phyloP scores from a whole-genome alignment of 2,888 invertebrate genomes.

The Ophonus ardosiacus region DNA sequence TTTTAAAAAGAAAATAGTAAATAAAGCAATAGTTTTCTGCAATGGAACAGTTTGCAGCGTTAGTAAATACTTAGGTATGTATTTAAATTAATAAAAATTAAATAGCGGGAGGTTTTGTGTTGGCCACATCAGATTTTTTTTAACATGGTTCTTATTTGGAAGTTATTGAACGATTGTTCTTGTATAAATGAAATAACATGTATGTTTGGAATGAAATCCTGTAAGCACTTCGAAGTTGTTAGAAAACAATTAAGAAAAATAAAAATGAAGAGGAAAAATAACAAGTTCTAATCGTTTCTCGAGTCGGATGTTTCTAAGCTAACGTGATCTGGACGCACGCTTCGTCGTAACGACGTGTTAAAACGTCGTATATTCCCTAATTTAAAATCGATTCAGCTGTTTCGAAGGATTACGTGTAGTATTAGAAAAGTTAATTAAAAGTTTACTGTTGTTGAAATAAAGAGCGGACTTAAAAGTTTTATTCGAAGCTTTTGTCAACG shows the following conservation, averaged over 20 bases:
- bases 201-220: background rate
- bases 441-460: conserved; percentile 65
- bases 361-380: conserved; percentile 60
- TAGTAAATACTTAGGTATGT: too few relatives aligned
- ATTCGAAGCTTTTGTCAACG: conserved; percentile 58
- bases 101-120: too few relatives aligned
- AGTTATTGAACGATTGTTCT: too few relatives aligned
- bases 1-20: too few relatives aligned
- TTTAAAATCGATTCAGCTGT: conserved; percentile 59
- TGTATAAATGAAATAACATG: background rate
- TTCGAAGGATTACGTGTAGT: conserved; percentile 63
- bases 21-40: too few relatives aligned
- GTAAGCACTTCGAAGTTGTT: background rate
- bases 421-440: conserved; percentile 69
- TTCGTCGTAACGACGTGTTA: conserved; percentile 55
- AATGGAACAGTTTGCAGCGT: too few relatives aligned
- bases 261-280: conserved; percentile 32
- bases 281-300: conserved; percentile 5
- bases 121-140: too few relatives aligned
- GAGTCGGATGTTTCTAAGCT: background rate
- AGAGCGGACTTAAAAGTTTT: conserved; percentile 62
- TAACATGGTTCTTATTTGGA: too few relatives aligned
- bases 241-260: conserved; percentile 30
- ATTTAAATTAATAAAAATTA: too few relatives aligned
- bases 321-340: conserved; percentile 34